These are phyloP conservation scores for Oryzias woworae DNA, from an alignment of 2,113 vertebrate genomes.

Conservation along the genomic window DNA sequence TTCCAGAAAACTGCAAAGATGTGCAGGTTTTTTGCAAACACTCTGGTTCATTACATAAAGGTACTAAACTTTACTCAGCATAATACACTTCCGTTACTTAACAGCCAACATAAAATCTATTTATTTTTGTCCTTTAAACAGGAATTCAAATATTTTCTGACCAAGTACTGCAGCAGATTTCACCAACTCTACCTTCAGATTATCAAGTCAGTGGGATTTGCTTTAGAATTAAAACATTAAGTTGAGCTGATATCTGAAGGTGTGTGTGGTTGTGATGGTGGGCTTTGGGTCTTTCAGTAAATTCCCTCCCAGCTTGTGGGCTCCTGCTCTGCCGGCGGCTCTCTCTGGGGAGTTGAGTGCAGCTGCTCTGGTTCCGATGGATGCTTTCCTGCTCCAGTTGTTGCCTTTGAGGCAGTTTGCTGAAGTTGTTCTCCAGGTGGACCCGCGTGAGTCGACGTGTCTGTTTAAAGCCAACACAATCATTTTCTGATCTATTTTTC, in stretches of 20 bases:
- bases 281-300: constrained; percentile 73
- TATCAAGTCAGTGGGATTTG: constrained; percentile 77
- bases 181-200: constrained; percentile 89
- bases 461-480: not conserved
- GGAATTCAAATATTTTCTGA: constrained; percentile 89
- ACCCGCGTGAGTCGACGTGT: constrained; percentile 72
- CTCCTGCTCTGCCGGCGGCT: constrained; percentile 66
- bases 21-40: constrained; percentile 94
- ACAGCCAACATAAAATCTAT: too few species aligned
- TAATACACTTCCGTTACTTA: too few species aligned
- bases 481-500: not conserved
- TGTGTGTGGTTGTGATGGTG: too few species aligned
- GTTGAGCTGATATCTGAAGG: not conserved
- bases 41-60: constrained; percentile 93
- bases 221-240: not conserved
- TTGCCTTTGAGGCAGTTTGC: constrained; percentile 81
- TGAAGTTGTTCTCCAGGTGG: constrained; percentile 79
- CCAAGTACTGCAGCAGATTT: constrained; percentile 77
- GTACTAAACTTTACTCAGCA: constrained; percentile 58
- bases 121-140: constrained; percentile 52
- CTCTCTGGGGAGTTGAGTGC: constrained; percentile 82
- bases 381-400: constrained; percentile 84
- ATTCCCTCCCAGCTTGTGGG: constrained; percentile 84
- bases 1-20: constrained; percentile 93
- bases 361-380: constrained; percentile 83